Percentiles rank a stretch among this genome's conserved stretches.
These are phyloP conservation scores for Lepidocyrtoides sp. DNA, from an alignment of 2,888 invertebrate genomes.

Conservation along the genomic window DNA sequence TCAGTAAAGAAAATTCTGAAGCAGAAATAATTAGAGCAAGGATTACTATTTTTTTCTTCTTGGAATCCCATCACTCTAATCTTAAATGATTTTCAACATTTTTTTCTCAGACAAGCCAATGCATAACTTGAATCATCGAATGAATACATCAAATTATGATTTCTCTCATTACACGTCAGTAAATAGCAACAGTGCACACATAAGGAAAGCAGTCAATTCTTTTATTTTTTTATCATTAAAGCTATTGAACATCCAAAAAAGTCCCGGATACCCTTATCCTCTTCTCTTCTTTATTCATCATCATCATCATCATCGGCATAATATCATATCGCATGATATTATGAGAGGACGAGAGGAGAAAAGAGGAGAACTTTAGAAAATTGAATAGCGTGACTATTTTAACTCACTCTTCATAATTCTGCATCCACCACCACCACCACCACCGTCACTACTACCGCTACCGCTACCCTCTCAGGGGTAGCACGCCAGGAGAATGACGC, in stretches of 20 bases:
- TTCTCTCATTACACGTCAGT: no score
- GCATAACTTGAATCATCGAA: no score
- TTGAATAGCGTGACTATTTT: slow-evolving; percentile 75
- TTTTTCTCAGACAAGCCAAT: no score
- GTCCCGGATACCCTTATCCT: slow-evolving; percentile 61
- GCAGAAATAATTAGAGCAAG: no score
- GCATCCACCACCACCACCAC: background rate
- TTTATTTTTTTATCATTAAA: background rate
- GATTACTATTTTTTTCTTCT: no score
- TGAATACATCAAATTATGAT: no score
- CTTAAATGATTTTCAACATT: no score
- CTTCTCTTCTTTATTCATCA: background rate
- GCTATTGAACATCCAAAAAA: slow-evolving; percentile 2
- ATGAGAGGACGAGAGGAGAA: slow-evolving; percentile 6
- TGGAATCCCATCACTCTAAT: no score
- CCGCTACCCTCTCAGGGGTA: slow-evolving; percentile 63
- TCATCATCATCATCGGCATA: background rate
- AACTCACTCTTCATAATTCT: slow-evolving; percentile 29
- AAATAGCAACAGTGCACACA: no score
- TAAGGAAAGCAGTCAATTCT: no score
- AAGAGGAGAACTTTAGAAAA: background rate
- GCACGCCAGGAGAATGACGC: slow-evolving; percentile 78
- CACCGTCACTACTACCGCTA: background rate
- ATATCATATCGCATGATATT: background rate
- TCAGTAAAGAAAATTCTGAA: no score